phyloP scores from a whole-genome alignment of 2,797 vertebrate species.

The Girardinus metallicus region DNA sequence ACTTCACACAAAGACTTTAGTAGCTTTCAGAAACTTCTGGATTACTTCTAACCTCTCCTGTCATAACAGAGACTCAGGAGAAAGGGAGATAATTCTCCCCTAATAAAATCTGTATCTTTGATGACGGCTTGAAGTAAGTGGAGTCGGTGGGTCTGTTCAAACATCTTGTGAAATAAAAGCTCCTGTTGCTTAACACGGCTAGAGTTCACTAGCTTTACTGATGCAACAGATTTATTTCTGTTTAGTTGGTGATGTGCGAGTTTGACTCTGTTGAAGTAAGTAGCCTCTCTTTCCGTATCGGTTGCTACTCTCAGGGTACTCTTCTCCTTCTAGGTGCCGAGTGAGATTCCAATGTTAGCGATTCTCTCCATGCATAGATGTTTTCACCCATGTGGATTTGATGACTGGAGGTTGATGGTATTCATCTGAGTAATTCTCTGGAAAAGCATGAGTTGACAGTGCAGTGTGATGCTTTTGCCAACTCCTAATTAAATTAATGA shows the following conservation, averaged over 20 bases:
- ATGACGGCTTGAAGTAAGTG: slow-evolving; percentile 13
- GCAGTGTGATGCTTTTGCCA: slow-evolving; percentile 17
- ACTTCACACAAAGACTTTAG: slow-evolving; percentile 11
- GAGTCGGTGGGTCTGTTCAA: neutral
- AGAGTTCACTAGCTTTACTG: neutral
- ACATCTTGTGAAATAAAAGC: slow-evolving; percentile 3
- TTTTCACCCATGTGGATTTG: slow-evolving; percentile 28
- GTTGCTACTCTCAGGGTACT: slow-evolving; percentile 3
- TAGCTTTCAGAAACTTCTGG: slow-evolving; percentile 22
- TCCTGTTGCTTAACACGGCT: neutral
- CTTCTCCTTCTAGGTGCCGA: slow-evolving; percentile 15
- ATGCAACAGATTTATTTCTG: slow-evolving; percentile 11
- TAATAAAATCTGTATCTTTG: slow-evolving; percentile 23
- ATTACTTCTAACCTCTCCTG: slow-evolving; percentile 10
- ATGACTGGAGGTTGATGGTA: slow-evolving; percentile 25
- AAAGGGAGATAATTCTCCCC: slow-evolving; percentile 6
- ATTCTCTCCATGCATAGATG: slow-evolving; percentile 15
- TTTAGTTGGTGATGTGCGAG: neutral
- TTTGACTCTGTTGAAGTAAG: neutral
- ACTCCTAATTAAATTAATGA: slow-evolving; percentile 39
- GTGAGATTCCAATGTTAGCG: slow-evolving; percentile 9
- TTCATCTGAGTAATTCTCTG: slow-evolving; percentile 27
- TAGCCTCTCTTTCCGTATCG: neutral
- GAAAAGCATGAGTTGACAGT: slow-evolving; percentile 44
- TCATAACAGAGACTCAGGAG: neutral